A percentile compares a stretch with the other conserved stretches of the same genome.
phyloP scores from a whole-genome alignment of 2,888 invertebrate genomes.

The Saturnia pavonia region DNA sequence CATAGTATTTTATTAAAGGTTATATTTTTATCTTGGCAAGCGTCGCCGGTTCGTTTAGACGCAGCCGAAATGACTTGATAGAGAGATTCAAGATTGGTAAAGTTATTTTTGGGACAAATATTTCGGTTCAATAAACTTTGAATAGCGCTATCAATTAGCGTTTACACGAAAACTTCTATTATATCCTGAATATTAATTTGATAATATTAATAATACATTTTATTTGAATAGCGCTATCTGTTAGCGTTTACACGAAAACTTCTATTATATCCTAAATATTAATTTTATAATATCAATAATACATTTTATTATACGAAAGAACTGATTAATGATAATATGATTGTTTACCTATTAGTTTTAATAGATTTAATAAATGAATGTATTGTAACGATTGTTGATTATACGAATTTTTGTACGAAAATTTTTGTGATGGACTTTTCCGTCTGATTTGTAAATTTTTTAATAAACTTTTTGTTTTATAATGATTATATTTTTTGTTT shows the following conservation, averaged over 20 bases:
- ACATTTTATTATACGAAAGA: conserved; percentile 44
- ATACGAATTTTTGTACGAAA: conserved; percentile 8
- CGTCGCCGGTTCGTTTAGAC: not conserved
- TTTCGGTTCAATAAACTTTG: conserved; percentile 6
- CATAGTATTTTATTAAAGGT: not conserved
- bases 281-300: not conserved
- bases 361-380: conserved; percentile 1
- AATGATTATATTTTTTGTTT: not conserved
- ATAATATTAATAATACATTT: conserved; percentile 25
- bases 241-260: not conserved
- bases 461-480: conserved; percentile 8
- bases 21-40: conserved; percentile 2
- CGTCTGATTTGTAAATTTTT: not conserved
- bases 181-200: conserved; percentile 1
- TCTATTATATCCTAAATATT: not conserved
- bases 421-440: not conserved
- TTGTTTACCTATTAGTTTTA: conserved; percentile 16
- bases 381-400: conserved; percentile 1
- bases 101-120: conserved; percentile 13
- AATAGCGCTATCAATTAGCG: not conserved
- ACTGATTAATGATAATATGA: conserved; percentile 48
- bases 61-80: not conserved
- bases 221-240: conserved; percentile 25
- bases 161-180: not conserved
- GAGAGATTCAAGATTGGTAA: not conserved